phyloP scores from a whole-genome alignment of 2,113 vertebrate genomes.

The Capra hircus region DNA sequence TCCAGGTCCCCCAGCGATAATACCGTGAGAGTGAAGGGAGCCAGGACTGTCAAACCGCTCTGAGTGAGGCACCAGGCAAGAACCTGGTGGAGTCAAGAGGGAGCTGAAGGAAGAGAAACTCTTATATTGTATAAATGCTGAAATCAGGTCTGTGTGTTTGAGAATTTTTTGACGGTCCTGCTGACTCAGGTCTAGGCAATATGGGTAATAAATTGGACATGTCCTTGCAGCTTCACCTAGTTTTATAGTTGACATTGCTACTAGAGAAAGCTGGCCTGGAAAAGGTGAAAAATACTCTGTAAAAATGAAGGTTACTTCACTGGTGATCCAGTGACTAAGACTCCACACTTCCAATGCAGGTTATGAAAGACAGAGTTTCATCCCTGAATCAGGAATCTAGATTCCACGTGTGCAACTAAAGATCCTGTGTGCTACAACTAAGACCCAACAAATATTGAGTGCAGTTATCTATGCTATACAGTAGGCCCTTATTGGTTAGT shows the following conservation, averaged over 20 bases:
- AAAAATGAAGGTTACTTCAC: not conserved
- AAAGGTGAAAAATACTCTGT: not conserved
- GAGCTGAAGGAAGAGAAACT: not conserved
- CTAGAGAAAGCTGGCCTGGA: not conserved
- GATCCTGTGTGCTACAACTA: not conserved
- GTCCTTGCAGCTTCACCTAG: not conserved
- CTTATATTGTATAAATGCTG: not conserved
- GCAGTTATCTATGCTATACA: not conserved
- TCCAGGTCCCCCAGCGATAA: not conserved
- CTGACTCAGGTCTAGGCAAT: not conserved
- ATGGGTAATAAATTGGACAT: not conserved
- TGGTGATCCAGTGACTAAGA: not conserved
- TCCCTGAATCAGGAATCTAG: not conserved
- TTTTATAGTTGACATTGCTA: not conserved
- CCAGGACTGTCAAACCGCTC: not conserved
- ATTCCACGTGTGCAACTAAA: not conserved
- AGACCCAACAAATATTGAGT: not conserved
- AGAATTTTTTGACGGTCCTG: not conserved
- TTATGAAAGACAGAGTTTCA: not conserved
- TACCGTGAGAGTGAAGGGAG: not conserved
- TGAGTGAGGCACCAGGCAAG: not conserved
- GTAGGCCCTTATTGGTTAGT: not conserved
- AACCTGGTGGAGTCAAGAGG: not conserved
- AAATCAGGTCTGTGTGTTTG: not conserved
- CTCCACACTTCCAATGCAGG: not conserved